These are phyloP conservation scores for Acanthosepion pharaonis DNA, from an alignment of 2,888 invertebrate genomes.

Conservation along the genomic window DNA sequence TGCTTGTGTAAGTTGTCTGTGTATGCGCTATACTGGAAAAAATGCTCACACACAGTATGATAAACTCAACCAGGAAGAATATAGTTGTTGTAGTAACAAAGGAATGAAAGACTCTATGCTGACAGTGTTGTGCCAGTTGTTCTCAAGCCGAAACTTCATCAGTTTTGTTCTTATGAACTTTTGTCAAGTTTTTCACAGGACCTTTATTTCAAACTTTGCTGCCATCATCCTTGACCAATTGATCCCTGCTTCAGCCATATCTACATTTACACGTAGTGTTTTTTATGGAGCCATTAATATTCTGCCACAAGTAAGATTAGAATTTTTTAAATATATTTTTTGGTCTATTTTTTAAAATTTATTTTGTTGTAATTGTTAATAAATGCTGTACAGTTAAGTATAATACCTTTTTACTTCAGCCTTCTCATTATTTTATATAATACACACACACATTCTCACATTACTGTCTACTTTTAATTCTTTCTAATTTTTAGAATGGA, in stretches of 20 bases:
- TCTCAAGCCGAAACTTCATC: conserved; percentile 64
- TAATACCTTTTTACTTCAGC: no score
- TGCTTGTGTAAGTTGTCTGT: conserved; percentile 62
- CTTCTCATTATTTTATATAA: no score
- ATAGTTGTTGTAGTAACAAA: conserved; percentile 39
- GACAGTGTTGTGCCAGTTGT: conserved; percentile 62
- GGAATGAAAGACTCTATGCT: conserved; percentile 55
- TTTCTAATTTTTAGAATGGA: no score
- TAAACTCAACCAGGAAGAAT: conserved; percentile 50
- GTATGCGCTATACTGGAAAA: conserved; percentile 66
- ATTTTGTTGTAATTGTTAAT: no score
- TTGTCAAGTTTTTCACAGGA: conserved; percentile 64
- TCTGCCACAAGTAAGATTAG: conserved; percentile 59
- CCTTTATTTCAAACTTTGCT: conserved; percentile 64
- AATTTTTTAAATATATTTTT: background rate
- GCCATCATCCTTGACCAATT: conserved; percentile 67
- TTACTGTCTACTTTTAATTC: no score
- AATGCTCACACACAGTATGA: conserved; percentile 68
- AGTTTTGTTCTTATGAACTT: conserved; percentile 70
- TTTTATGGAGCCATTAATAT: conserved; percentile 64
- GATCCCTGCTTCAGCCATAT: conserved; percentile 58
- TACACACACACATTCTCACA: no score
- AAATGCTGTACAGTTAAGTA: no score
- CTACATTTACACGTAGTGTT: conserved; percentile 58
- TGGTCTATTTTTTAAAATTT: no score